Conservation (phyloP, 1,140 invertebrate species). For the Sitobion miscanthi region DNA sequence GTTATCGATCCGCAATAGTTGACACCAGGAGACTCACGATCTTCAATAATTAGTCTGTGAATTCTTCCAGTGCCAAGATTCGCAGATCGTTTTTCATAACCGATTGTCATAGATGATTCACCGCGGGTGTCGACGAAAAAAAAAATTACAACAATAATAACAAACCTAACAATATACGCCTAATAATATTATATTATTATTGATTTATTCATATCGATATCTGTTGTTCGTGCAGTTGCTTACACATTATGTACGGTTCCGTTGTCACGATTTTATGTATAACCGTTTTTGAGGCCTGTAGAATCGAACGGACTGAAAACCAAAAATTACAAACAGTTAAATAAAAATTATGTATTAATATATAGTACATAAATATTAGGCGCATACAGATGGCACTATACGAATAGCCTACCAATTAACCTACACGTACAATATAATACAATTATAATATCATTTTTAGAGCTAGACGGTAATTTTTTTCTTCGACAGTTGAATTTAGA, state of each 20-base stretch:
- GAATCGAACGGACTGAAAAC: background rate
- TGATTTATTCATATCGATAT: background rate
- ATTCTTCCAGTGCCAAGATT: constrained; percentile 56
- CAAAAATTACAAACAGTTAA: background rate
- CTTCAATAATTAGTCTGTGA: constrained; percentile 51
- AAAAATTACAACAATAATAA: background rate
- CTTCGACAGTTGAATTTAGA: too few relatives aligned
- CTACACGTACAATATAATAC: background rate
- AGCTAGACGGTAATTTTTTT: background rate
- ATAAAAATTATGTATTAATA: background rate
- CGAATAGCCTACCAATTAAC: too few relatives aligned
- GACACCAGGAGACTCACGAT: constrained; percentile 56
- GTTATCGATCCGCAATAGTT: constrained; percentile 44
- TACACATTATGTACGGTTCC: background rate
- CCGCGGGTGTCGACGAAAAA: background rate
- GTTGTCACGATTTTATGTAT: background rate
- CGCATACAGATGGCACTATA: too few relatives aligned
- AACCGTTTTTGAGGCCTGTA: background rate
- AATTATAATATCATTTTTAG: background rate
- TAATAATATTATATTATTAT: background rate
- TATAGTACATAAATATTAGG: background rate
- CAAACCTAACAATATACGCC: background rate
- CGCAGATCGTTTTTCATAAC: constrained; percentile 31
- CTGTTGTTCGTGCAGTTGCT: background rate
- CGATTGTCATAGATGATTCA: background rate